Conservation (phyloP, 2,113 vertebrate species). For the Notothenia coriiceps region DNA sequence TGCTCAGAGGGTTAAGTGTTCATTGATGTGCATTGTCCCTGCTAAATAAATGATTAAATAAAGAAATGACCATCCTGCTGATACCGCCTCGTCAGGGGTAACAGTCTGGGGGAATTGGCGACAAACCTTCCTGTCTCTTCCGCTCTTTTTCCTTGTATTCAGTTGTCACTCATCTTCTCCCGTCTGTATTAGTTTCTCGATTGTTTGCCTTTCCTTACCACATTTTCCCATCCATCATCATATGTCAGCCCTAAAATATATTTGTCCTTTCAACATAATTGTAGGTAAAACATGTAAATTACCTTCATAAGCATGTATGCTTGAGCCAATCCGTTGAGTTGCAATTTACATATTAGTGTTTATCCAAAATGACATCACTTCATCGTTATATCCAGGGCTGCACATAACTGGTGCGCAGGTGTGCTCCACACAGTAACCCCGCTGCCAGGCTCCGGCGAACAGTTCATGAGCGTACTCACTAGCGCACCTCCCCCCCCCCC, state of each 20-base stretch:
- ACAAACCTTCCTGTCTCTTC: slow-evolving; percentile 35
- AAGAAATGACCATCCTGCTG: slow-evolving; percentile 48
- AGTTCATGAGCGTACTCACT: too few relatives aligned
- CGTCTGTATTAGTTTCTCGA: slow-evolving; percentile 19
- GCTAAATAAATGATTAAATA: too few relatives aligned
- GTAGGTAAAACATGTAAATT: background rate
- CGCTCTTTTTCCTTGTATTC: slow-evolving; percentile 29
- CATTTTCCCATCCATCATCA: slow-evolving; percentile 4
- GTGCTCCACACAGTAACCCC: too few relatives aligned
- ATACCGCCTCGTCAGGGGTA: slow-evolving; percentile 42
- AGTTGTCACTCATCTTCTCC: slow-evolving; percentile 13
- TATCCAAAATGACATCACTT: too few relatives aligned
- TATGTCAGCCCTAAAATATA: slow-evolving; percentile 9
- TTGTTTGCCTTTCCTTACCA: background rate
- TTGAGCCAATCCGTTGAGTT: too few relatives aligned
- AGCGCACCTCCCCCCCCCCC: too few relatives aligned
- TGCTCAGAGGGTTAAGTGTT: too few relatives aligned
- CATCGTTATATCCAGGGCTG: too few relatives aligned
- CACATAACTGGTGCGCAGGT: too few relatives aligned
- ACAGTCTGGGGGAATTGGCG: slow-evolving; percentile 4
- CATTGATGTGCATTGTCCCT: too few relatives aligned
- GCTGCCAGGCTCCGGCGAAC: too few relatives aligned
- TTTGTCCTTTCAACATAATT: slow-evolving; percentile 12
- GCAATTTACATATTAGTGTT: too few relatives aligned
- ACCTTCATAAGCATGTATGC: background rate